Evolutionary conservation across 2,113 vertebrate species (phyloP).

Genomic region (Grantiella picta): DNA sequence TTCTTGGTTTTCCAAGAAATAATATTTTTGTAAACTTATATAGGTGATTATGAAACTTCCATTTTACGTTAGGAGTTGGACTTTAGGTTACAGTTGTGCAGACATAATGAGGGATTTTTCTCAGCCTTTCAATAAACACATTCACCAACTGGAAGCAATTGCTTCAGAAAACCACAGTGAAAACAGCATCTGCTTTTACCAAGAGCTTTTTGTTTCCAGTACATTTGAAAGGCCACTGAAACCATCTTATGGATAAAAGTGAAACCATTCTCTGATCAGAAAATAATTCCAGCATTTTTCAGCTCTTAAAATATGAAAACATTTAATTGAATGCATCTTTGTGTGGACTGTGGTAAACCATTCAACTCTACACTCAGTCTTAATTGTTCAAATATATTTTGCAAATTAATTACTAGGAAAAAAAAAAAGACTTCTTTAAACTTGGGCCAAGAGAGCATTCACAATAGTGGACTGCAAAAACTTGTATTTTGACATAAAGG

Average conservation of each 20-base stretch:
- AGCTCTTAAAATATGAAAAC: constrained; percentile 24
- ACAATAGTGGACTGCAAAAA: neutral
- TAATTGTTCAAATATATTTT: neutral
- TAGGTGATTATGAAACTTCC: constrained; percentile 22
- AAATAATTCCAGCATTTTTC: neutral
- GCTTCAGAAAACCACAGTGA: constrained; percentile 59
- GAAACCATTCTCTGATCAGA: constrained; percentile 24
- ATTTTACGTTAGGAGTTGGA: neutral
- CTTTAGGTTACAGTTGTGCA: constrained; percentile 40
- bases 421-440: neutral
- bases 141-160: constrained; percentile 65
- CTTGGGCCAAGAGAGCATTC: neutral
- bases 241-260: neutral
- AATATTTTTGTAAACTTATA: constrained; percentile 56
- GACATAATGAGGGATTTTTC: constrained; percentile 50
- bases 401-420: neutral
- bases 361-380: neutral
- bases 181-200: constrained; percentile 42
- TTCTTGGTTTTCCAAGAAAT: constrained; percentile 56
- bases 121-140: constrained; percentile 41
- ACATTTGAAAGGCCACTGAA: constrained; percentile 40
- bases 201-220: constrained; percentile 50
- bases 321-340: constrained; percentile 31
- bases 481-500: neutral
- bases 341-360: neutral